These are phyloP conservation scores for Hypanus sabinus DNA, from an alignment of 2,113 vertebrate species.

Conservation along the genomic window DNA sequence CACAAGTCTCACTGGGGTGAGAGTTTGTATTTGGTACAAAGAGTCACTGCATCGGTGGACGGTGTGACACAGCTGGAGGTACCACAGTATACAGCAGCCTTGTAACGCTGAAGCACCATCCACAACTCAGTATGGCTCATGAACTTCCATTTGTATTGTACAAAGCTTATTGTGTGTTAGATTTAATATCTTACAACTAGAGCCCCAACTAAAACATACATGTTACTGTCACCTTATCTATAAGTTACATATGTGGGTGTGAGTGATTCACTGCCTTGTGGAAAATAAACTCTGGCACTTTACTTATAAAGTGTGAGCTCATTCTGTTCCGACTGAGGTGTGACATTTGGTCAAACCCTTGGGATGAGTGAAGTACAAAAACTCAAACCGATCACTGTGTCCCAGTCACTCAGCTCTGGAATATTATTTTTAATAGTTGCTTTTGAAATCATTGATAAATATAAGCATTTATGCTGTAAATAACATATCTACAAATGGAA, in stretches of 20 bases:
- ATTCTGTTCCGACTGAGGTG: neutral
- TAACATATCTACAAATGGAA: constrained; percentile 18
- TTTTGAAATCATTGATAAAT: constrained; percentile 11
- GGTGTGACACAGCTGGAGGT: neutral
- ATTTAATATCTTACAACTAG: neutral
- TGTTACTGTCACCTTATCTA: neutral
- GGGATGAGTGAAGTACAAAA: neutral
- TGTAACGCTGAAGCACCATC: neutral
- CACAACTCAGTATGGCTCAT: neutral
- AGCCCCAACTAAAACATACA: neutral
- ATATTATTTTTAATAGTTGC: neutral
- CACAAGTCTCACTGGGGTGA: neutral
- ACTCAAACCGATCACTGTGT: neutral
- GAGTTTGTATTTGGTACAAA: neutral
- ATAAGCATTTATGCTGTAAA: constrained; percentile 22
- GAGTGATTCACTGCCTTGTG: neutral
- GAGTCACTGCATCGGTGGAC: neutral
- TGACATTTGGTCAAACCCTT: too few species aligned
- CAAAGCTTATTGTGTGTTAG: neutral
- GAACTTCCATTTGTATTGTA: neutral
- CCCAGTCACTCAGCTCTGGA: neutral
- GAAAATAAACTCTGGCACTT: neutral
- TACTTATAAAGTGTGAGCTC: neutral
- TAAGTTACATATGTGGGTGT: neutral
- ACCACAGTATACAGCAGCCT: neutral